Base-by-base conservation (phyloP, 2,797 vertebrate genomes). In the Semaprochilodus insignis region DNA sequence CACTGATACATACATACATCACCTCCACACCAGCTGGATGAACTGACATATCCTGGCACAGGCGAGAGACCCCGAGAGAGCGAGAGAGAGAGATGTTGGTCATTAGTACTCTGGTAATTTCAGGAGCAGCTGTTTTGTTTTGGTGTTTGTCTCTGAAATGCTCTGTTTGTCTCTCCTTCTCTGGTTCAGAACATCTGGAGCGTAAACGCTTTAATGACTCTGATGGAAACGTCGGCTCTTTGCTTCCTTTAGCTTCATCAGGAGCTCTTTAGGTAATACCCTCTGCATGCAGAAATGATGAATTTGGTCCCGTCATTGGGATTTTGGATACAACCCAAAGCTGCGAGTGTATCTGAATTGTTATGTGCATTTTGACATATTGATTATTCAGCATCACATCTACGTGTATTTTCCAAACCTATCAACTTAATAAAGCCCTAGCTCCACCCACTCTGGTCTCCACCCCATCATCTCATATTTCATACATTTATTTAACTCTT, bases 1-100 rank as follows among this genome's bases (percentile, higher is more conserved):
- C 82, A 79, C 62, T 52, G 71, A 80, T 81, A 80, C 67, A 78
- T 77, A 78, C 21, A 83, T 85, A 75, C 85, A 87, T 87, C 86
- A 77, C 72, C 54, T 78, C 48, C 54, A 76, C 36, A 65, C 82
- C 82, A 86, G 84, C 82, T 88, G 84, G 73, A 77, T 51, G 25
- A 65, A 23, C 70, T 76, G 74, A 74, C 72, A 83, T 60, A 67
- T 54, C 69, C 57, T 78, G 74, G 82, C 63, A 69, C 15, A 6
- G 52, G 52, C 15, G 52, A 54, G 52, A 54, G 52, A 54, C 44
- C 44, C 44, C 8, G 52, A 19, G 52, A 54, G 52, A 74, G 5
- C 7, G 67, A 51, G 34, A 74, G 81, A 70, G 66, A 27, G 31
- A 63, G n/a, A 31, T 78, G 54, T 66, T 84, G 63, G 67, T 59